Conservation (phyloP, 2,113 vertebrate species). For the Macquaria australasica region DNA sequence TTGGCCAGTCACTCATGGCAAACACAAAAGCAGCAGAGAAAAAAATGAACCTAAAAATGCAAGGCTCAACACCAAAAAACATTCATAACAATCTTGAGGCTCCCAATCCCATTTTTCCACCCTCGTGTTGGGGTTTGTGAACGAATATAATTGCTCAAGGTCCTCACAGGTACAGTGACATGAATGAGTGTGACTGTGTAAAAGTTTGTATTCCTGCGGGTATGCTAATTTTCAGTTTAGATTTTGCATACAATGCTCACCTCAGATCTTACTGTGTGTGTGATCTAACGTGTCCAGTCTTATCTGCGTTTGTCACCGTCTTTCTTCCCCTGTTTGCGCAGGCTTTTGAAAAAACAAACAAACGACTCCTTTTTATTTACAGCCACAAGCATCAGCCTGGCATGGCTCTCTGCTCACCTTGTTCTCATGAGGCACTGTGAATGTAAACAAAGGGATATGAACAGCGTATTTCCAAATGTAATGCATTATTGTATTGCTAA, state of each 20-base stretch:
- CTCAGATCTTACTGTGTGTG: constrained; percentile 11
- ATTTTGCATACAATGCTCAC: constrained; percentile 46
- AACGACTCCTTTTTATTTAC: constrained; percentile 55
- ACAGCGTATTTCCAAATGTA: constrained; percentile 36
- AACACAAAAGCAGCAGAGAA: not conserved
- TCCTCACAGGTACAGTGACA: not conserved
- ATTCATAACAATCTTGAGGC: not conserved
- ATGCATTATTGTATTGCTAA: constrained; percentile 33
- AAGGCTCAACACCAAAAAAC: not conserved
- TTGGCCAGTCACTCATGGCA: not conserved
- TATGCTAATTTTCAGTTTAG: constrained; percentile 20
- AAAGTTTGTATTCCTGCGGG: not conserved
- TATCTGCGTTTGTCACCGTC: constrained; percentile 48
- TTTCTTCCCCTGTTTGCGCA: constrained; percentile 24
- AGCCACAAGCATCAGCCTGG: constrained; percentile 32
- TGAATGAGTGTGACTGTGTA: not conserved
- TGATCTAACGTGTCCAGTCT: constrained; percentile 33
- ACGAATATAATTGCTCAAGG: not conserved
- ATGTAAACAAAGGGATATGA: constrained; percentile 36
- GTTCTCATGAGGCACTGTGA: constrained; percentile 20
- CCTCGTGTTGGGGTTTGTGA: not conserved
- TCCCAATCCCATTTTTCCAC: not conserved
- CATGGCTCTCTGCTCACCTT: constrained; percentile 8
- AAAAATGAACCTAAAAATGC: not conserved
- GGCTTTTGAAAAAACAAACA: constrained; percentile 16